Conservation (phyloP, 1,140 invertebrate genomes). For the Drosophila subpulchrella region DNA sequence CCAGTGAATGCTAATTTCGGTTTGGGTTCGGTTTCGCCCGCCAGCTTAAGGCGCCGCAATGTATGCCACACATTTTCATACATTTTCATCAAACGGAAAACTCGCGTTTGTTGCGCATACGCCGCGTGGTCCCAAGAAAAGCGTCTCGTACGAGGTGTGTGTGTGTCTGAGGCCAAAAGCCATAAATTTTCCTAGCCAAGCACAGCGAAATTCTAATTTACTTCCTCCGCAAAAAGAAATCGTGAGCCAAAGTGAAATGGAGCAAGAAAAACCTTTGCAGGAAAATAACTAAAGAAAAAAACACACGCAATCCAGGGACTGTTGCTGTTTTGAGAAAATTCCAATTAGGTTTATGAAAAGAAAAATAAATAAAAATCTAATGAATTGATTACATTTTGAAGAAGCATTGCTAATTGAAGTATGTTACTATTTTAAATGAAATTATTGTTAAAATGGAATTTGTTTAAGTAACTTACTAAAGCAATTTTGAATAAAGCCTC, state of each 20-base stretch:
- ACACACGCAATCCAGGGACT: constrained; percentile 9
- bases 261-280: background rate
- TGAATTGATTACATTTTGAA: background rate
- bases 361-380: too few species aligned
- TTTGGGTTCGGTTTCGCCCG: background rate
- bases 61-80: constrained; percentile 54
- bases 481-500: too few species aligned
- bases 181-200: constrained; percentile 60
- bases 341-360: constrained; percentile 13
- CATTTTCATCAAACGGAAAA: constrained; percentile 56
- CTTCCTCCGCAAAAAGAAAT: constrained; percentile 35
- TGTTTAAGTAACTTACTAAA: background rate
- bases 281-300: constrained; percentile 8
- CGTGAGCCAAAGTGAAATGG: constrained; percentile 22
- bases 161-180: constrained; percentile 15
- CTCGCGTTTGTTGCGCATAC: constrained; percentile 48
- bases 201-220: constrained; percentile 67
- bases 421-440: background rate
- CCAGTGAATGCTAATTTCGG: constrained; percentile 33
- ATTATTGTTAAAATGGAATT: background rate
- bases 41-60: constrained; percentile 21
- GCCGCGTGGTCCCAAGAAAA: constrained; percentile 46
- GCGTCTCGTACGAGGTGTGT: constrained; percentile 18
- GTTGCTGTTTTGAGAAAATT: constrained; percentile 42
- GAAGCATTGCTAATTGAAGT: too few species aligned